These are phyloP conservation scores for Meliscaeva auricollis DNA, from an alignment of 2,888 invertebrate species.

Conservation along the genomic window DNA sequence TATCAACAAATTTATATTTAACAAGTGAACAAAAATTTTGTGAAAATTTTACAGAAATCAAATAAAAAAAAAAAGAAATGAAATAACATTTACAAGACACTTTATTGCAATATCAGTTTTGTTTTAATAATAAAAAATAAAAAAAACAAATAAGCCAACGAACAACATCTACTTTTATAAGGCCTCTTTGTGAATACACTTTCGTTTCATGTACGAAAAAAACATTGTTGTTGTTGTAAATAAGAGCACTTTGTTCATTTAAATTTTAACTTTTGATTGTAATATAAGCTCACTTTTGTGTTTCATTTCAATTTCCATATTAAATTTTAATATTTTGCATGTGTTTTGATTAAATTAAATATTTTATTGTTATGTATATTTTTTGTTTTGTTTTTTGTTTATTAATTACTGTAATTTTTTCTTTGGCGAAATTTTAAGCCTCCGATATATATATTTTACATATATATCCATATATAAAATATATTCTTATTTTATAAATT, in stretches of 20 bases:
- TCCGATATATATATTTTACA: constrained; percentile 72
- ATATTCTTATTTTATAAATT: constrained; percentile 63
- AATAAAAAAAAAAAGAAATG: constrained; percentile 38
- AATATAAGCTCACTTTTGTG: constrained; percentile 37
- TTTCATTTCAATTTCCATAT: constrained; percentile 49
- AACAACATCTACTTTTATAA: constrained; percentile 56
- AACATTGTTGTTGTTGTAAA: constrained; percentile 45
- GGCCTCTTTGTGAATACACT: constrained; percentile 73
- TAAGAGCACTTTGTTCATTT: constrained; percentile 60
- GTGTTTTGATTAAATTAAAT: constrained; percentile 44
- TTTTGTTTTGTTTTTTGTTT: constrained; percentile 42
- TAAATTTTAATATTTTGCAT: constrained; percentile 53
- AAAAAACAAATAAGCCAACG: neutral
- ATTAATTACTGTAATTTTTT: constrained; percentile 73
- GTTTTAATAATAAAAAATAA: constrained; percentile 19
- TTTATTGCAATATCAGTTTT: constrained; percentile 49
- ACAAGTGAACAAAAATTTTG: constrained; percentile 24
- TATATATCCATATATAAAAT: constrained; percentile 75
- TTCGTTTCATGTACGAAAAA: constrained; percentile 43
- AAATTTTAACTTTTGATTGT: constrained; percentile 19
- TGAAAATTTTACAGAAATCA: constrained; percentile 19
- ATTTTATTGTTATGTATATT: constrained; percentile 59
- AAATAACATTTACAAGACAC: constrained; percentile 27
- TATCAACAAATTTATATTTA: constrained; percentile 16
- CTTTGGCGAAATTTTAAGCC: constrained; percentile 76